Conservation (phyloP, 92 coral and sea anemone genomes). For the Epizoanthus scotinus region DNA sequence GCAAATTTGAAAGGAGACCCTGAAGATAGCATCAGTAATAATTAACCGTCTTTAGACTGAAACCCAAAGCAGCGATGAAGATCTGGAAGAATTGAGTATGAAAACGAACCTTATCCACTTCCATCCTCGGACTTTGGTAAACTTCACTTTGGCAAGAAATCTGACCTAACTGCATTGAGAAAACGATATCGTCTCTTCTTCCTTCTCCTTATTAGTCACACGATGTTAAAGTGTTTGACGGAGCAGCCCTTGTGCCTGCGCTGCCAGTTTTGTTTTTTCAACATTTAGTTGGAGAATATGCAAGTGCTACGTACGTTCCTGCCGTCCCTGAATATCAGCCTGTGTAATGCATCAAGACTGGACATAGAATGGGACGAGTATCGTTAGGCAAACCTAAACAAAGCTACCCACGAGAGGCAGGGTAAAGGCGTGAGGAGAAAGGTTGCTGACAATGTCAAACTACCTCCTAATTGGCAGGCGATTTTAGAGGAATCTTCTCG, state of each 20-base stretch:
- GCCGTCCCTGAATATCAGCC: slow-evolving; percentile 29
- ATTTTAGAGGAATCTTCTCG: slow-evolving; percentile 40
- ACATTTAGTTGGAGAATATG: slow-evolving; percentile 49
- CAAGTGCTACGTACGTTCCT: slow-evolving; percentile 36
- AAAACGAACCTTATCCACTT: slow-evolving; percentile 54
- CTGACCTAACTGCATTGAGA: slow-evolving; percentile 24
- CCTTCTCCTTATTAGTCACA: slow-evolving; percentile 2
- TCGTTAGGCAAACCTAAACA: slow-evolving; percentile 39
- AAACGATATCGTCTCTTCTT: background rate
- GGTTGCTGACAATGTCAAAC: slow-evolving; percentile 47
- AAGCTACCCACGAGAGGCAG: slow-evolving; percentile 52
- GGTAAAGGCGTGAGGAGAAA: slow-evolving; percentile 51
- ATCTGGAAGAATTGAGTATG: slow-evolving; percentile 46
- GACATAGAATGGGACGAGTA: slow-evolving; percentile 57
- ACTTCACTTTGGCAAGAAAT: slow-evolving; percentile 43
- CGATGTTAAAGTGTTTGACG: slow-evolving; percentile 61
- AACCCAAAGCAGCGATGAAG: slow-evolving; percentile 45
- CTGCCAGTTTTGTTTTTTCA: slow-evolving; percentile 44
- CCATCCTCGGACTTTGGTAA: slow-evolving; percentile 57
- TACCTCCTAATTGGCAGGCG: slow-evolving; percentile 50
- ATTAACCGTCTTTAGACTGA: slow-evolving; percentile 30
- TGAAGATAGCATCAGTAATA: slow-evolving; percentile 25
- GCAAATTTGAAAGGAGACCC: slow-evolving; percentile 19
- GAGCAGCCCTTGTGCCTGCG: slow-evolving; percentile 45
- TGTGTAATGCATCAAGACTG: slow-evolving; percentile 29